These are phyloP conservation scores for Etheostoma nigrum DNA, from an alignment of 2,797 vertebrate genomes.

Conservation along the genomic window DNA sequence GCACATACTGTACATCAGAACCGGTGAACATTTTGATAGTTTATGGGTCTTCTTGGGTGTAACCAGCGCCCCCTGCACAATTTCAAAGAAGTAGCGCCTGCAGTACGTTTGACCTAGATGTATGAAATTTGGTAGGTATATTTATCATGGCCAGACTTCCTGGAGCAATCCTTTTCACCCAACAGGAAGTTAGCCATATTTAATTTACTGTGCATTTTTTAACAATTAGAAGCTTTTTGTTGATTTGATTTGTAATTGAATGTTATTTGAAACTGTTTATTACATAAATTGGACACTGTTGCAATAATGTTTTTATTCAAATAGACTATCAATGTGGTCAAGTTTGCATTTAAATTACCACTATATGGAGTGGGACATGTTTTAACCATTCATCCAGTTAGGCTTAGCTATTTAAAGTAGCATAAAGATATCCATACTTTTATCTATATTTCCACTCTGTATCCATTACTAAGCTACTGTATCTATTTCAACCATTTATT, in stretches of 20 bases:
- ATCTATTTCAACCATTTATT: background rate
- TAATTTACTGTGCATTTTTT: too few relatives aligned
- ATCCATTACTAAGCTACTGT: background rate
- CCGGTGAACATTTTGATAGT: too few relatives aligned
- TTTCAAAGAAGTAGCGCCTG: too few relatives aligned
- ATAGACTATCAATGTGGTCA: background rate
- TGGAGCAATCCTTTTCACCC: too few relatives aligned
- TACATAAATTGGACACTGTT: background rate
- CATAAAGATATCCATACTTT: background rate
- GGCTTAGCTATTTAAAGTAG: background rate
- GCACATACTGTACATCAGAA: too few relatives aligned
- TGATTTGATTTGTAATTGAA: background rate
- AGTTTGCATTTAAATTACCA: background rate
- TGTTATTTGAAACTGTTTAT: slow-evolving; percentile 2
- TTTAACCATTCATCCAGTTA: background rate
- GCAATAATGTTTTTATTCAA: background rate
- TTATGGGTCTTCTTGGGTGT: too few relatives aligned
- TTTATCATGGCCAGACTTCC: too few relatives aligned
- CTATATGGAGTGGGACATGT: background rate
- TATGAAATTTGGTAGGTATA: too few relatives aligned
- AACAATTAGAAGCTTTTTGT: too few relatives aligned
- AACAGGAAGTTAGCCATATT: too few relatives aligned
- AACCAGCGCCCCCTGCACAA: too few relatives aligned
- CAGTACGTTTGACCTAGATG: too few relatives aligned
- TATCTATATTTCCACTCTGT: background rate